These are phyloP conservation scores for Otolemur garnettii DNA, from an alignment of 2,113 vertebrate species.

Conservation along the genomic window DNA sequence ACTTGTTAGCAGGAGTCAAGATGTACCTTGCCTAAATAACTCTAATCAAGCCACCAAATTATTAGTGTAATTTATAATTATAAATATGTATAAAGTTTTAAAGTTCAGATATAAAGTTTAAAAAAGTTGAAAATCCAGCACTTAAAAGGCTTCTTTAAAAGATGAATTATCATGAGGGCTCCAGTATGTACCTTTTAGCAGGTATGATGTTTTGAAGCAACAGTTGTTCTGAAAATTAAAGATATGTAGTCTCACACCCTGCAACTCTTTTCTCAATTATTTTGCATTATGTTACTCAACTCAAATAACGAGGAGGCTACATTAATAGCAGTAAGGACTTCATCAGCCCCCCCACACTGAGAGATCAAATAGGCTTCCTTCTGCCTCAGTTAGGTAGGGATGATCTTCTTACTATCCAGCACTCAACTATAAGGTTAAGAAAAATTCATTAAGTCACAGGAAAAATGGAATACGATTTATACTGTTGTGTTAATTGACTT, in stretches of 20 bases:
- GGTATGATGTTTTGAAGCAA: constrained; percentile 18
- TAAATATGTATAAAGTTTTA: neutral
- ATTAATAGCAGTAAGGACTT: neutral
- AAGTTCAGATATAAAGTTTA: constrained; percentile 22
- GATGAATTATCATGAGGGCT: neutral
- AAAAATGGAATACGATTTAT: constrained; percentile 46
- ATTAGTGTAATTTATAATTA: neutral
- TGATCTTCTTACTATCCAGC: neutral
- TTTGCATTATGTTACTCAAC: constrained; percentile 5
- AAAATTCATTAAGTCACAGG: neutral
- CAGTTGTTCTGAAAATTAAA: neutral
- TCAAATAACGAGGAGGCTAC: constrained; percentile 12
- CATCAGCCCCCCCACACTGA: neutral
- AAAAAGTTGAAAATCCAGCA: constrained; percentile 26
- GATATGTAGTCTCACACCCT: neutral
- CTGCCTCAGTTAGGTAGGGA: neutral
- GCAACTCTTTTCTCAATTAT: constrained; percentile 43
- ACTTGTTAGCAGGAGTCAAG: neutral
- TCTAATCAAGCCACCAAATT: neutral
- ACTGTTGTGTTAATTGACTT: constrained; percentile 59
- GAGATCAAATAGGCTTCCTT: neutral
- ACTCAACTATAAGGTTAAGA: neutral
- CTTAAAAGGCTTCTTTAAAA: neutral
- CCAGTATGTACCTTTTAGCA: neutral
- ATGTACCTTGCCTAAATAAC: neutral